Base-by-base conservation (phyloP, 2,797 vertebrate species). In the Accipiter minullus region DNA sequence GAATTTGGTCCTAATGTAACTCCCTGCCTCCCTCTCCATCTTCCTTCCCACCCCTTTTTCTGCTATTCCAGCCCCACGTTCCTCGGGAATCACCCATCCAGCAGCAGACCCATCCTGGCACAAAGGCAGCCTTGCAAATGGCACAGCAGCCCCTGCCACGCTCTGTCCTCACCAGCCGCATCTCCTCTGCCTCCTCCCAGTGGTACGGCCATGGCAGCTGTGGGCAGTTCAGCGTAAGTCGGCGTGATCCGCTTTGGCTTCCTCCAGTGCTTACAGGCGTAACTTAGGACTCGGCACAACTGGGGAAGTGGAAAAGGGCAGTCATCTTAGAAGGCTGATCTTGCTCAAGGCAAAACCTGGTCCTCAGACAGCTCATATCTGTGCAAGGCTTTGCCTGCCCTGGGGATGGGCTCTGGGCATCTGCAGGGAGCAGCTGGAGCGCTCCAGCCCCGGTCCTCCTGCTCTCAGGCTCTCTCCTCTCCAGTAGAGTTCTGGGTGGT, bases 401-500 rank as follows among this genome's bases (percentile, higher is more conserved):
- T 3, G 2, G 36, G 58, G 58, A 38, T 2, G 5, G 50, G 36
- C 25, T 77, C 62, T 69, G 42, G 31, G 56, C 8, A 5, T 72
- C 56, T 15, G 16, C 21, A 32, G 59, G 32, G 42, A 50, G 42
- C 34, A 47, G 25, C 18, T 0, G 3, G 69, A 88, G 31, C 1
- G 7, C 47, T 56, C 67, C 68, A 69, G 73, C 19, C 34, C 29
- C 1, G 0, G 67, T 60, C 10, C 20, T n/a, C 9, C 34, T 1
- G 7, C n/a, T 59, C 40, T 93, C 71, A 96, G 62, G 44, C 68
- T 71, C 66, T 86, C 67, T 96, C 91, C 32, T 96, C 80, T 2
- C 48, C 48, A 7, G 72, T 8, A 0, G 83, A 89, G 59, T 93
- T 95, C 76, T 97, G 97, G 36, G 95, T 96, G 12, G 98, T 98